Percentiles rank a stretch among this genome's conserved stretches.
These are phyloP conservation scores for Alviniconcha strummeri DNA, from an alignment of 2,888 invertebrate species.

Conservation along the genomic window DNA sequence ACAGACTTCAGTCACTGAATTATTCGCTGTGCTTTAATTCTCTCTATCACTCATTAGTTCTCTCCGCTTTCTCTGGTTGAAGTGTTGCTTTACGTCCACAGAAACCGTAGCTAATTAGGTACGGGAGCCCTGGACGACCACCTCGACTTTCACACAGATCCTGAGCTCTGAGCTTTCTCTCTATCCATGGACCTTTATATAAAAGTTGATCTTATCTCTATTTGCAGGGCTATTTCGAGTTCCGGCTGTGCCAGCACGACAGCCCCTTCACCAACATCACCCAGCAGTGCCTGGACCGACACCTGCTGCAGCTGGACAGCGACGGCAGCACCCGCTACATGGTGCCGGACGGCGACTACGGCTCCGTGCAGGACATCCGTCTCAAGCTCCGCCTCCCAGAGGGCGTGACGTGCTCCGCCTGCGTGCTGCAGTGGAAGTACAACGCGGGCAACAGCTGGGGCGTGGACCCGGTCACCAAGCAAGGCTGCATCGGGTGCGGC, in stretches of 20 bases:
- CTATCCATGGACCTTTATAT: neutral
- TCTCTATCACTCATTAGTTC: neutral
- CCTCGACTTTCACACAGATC: too few relatives aligned
- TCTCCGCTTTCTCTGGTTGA: neutral
- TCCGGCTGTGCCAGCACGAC: slow-evolving; percentile 61
- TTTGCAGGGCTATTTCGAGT: slow-evolving; percentile 64
- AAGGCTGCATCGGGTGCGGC: slow-evolving; percentile 60
- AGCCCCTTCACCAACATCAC: slow-evolving; percentile 51
- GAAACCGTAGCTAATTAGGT: too few relatives aligned
- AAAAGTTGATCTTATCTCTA: too few relatives aligned
- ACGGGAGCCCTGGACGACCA: too few relatives aligned
- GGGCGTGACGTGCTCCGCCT: slow-evolving; percentile 53
- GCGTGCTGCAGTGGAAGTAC: slow-evolving; percentile 66
- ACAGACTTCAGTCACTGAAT: too few relatives aligned
- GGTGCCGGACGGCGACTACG: slow-evolving; percentile 42
- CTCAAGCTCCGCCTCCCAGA: slow-evolving; percentile 54
- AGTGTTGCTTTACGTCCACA: too few relatives aligned
- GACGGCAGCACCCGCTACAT: slow-evolving; percentile 45
- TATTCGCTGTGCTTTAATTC: too few relatives aligned
- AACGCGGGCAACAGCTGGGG: slow-evolving; percentile 67
- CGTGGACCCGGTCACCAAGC: slow-evolving; percentile 46
- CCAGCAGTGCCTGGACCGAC: slow-evolving; percentile 64
- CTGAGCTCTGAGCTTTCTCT: neutral
- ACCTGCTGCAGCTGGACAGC: slow-evolving; percentile 47
- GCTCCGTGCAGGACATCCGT: slow-evolving; percentile 44